These are phyloP conservation scores for Eublepharis macularius DNA, from an alignment of 2,113 vertebrate species.

Conservation along the genomic window DNA sequence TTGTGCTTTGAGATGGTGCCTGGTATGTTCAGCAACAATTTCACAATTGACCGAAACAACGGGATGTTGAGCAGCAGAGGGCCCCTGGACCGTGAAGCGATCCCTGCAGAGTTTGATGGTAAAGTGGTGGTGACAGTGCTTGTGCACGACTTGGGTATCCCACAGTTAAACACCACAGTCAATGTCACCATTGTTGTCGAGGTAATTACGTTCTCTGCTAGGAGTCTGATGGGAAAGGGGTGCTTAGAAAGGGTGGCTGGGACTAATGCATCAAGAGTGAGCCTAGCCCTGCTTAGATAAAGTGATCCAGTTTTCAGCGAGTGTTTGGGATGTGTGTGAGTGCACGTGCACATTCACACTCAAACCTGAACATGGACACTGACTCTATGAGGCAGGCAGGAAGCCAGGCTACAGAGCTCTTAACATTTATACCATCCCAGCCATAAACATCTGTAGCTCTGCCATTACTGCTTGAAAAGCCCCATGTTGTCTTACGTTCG, in stretches of 20 bases:
- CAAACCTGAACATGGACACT: neutral
- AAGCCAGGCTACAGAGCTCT: neutral
- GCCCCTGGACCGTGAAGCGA: slow-evolving; percentile 82
- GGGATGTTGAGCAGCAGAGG: slow-evolving; percentile 75
- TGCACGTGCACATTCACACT: neutral
- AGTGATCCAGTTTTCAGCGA: neutral
- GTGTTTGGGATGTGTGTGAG: neutral
- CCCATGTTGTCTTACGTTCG: no score
- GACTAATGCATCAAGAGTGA: neutral
- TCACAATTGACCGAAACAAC: slow-evolving; percentile 73
- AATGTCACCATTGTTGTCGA: slow-evolving; percentile 80
- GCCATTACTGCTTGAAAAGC: neutral
- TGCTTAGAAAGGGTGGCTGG: rapidly evolving
- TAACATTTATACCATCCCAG: neutral
- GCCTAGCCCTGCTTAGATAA: neutral
- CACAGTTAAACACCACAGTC: slow-evolving; percentile 53
- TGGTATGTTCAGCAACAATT: slow-evolving; percentile 79
- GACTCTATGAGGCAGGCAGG: neutral
- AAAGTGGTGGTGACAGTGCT: slow-evolving; percentile 76
- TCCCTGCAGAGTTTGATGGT: slow-evolving; percentile 72
- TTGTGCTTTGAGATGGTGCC: slow-evolving; percentile 76
- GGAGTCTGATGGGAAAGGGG: neutral
- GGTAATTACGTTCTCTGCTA: slow-evolving; percentile 69
- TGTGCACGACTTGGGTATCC: slow-evolving; percentile 80
- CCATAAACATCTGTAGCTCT: neutral